Evolutionary conservation across 1,140 invertebrate species (phyloP).

Genomic region (Musca vetustissima): DNA sequence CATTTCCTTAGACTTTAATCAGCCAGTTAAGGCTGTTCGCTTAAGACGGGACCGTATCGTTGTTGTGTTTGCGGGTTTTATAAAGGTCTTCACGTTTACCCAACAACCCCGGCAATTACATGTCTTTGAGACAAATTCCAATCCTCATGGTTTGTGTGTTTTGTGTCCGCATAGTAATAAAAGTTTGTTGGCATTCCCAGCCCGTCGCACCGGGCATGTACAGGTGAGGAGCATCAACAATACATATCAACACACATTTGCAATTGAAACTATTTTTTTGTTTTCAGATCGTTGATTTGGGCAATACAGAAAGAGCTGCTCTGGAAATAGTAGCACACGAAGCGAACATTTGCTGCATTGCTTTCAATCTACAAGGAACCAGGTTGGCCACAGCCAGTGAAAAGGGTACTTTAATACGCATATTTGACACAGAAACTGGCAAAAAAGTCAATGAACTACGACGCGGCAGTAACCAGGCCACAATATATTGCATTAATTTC

Average conservation of each 20-base stretch:
- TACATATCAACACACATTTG: not conserved
- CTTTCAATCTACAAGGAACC: slow-evolving; percentile 84
- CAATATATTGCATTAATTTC: slow-evolving; percentile 86
- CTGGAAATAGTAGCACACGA: slow-evolving; percentile 89
- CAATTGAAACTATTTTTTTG: not conserved
- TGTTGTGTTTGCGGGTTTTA: slow-evolving; percentile 90
- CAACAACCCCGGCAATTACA: slow-evolving; percentile 92
- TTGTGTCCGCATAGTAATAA: slow-evolving; percentile 96
- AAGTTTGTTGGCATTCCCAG: slow-evolving; percentile 92
- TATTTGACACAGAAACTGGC: slow-evolving; percentile 91
- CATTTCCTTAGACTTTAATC: slow-evolving; percentile 91
- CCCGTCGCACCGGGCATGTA: slow-evolving; percentile 85
- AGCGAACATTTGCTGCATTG: slow-evolving; percentile 85
- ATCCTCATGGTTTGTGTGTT: slow-evolving; percentile 93
- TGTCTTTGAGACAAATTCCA: slow-evolving; percentile 94
- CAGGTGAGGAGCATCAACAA: slow-evolving; percentile 62
- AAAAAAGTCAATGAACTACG: slow-evolving; percentile 88
- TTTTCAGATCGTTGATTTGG: slow-evolving; percentile 77
- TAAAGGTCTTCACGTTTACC: slow-evolving; percentile 98
- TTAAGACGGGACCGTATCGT: slow-evolving; percentile 93
- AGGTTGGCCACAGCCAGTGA: slow-evolving; percentile 92
- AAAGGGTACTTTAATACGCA: slow-evolving; percentile 94
- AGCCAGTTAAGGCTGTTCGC: slow-evolving; percentile 85
- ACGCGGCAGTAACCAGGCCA: slow-evolving; percentile 87
- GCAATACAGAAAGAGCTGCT: slow-evolving; percentile 82